Evolutionary conservation across 2,113 vertebrate species (phyloP).

Genomic region (Hippocampus zosterae): DNA sequence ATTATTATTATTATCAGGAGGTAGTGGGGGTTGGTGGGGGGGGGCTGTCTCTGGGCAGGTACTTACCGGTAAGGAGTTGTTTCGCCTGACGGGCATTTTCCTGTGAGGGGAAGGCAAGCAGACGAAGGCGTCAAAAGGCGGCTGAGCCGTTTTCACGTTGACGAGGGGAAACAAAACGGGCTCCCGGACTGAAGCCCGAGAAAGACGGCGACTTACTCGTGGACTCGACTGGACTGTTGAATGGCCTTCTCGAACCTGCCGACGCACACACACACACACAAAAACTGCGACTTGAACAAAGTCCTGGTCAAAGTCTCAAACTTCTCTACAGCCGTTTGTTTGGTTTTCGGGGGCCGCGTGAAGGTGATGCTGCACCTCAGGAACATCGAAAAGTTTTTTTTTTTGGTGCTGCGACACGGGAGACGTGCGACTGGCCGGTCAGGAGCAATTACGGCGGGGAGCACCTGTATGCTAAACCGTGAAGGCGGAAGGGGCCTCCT

Average conservation of each 20-base stretch:
- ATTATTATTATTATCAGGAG: too few relatives aligned
- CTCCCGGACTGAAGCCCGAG: not conserved
- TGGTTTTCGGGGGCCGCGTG: too few relatives aligned
- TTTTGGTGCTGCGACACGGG: conserved; percentile 10
- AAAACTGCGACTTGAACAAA: not conserved
- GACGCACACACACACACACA: not conserved
- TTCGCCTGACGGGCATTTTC: conserved; percentile 76
- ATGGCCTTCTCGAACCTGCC: conserved; percentile 79
- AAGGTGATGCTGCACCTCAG: too few relatives aligned
- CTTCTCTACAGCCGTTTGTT: not conserved
- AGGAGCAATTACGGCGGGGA: conserved; percentile 33
- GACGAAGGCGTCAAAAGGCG: conserved; percentile 7
- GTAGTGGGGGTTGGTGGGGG: too few relatives aligned
- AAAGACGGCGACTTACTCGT: conserved; percentile 70
- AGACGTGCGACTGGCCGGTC: conserved; percentile 14
- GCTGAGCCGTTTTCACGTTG: not conserved
- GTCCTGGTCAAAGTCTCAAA: too few relatives aligned
- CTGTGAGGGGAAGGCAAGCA: conserved; percentile 42
- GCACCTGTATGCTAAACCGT: conserved; percentile 89
- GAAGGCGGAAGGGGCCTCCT: not conserved
- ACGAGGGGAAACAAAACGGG: not conserved
- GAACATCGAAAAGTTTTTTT: not conserved
- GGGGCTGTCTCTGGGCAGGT: too few relatives aligned
- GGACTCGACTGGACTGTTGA: conserved; percentile 57
- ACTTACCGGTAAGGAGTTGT: conserved; percentile 85